Conservation (phyloP, 2,888 invertebrate species). For the Galerucella pusilla region DNA sequence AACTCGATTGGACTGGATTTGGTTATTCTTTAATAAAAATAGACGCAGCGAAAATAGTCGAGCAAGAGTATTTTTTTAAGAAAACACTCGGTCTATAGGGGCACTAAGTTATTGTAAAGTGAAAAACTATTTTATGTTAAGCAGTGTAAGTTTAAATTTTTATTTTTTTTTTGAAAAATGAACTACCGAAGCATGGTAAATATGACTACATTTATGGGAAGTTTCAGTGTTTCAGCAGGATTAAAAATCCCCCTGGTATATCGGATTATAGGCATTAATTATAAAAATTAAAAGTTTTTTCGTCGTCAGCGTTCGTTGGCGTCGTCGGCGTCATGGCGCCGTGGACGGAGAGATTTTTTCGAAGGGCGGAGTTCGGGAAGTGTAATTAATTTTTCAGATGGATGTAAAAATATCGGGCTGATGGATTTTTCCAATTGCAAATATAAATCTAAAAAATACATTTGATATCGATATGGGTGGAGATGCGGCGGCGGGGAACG, state of each 20-base stretch:
- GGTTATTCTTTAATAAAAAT: too few relatives aligned
- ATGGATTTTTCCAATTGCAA: slow-evolving; percentile 61
- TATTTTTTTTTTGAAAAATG: background rate
- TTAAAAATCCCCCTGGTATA: slow-evolving; percentile 26
- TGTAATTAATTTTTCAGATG: slow-evolving; percentile 65
- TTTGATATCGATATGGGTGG: slow-evolving; percentile 52
- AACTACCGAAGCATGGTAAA: background rate
- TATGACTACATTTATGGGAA: slow-evolving; percentile 2
- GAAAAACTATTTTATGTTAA: too few relatives aligned
- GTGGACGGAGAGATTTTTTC: slow-evolving; percentile 36
- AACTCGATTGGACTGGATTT: too few relatives aligned
- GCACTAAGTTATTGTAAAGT: too few relatives aligned
- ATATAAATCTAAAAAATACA: slow-evolving; percentile 63
- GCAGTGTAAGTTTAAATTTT: too few relatives aligned
- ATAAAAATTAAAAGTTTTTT: slow-evolving; percentile 52
- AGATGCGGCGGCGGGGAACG: slow-evolving; percentile 9
- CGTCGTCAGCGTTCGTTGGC: slow-evolving; percentile 29
- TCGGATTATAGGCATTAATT: slow-evolving; percentile 46
- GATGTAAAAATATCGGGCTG: slow-evolving; percentile 63
- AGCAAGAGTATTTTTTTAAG: too few relatives aligned
- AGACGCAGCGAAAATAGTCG: too few relatives aligned
- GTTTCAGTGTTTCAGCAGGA: slow-evolving; percentile 10
- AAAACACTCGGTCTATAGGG: too few relatives aligned
- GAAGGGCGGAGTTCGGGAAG: slow-evolving; percentile 55
- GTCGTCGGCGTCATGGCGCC: slow-evolving; percentile 34